phyloP scores from a whole-genome alignment of 2,888 invertebrate genomes.

The Cantharis rustica region DNA sequence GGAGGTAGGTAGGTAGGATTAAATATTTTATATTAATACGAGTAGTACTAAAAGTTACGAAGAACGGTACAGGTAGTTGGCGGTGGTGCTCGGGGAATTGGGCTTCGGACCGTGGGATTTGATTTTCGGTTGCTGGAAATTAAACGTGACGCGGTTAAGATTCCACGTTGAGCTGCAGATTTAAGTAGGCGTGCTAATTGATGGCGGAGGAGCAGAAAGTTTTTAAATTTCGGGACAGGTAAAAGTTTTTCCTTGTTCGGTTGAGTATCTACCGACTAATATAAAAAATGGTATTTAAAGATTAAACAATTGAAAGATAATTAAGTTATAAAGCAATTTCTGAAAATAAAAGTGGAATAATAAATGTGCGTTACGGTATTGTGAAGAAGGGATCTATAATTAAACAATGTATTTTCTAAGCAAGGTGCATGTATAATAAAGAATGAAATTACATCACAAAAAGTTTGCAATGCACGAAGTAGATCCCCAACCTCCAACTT shows the following conservation, averaged over 20 bases:
- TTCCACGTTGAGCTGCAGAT: not conserved
- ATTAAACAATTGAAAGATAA: not conserved
- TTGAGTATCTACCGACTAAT: not conserved
- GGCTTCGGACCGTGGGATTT: no score
- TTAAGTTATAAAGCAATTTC: not conserved
- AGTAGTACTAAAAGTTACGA: not conserved
- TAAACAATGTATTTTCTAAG: not conserved
- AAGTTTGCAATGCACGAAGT: slow-evolving; percentile 26
- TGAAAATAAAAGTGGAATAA: not conserved
- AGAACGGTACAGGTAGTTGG: not conserved
- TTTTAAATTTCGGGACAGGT: not conserved
- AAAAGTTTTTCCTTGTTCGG: not conserved
- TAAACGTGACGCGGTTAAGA: no score
- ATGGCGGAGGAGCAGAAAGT: not conserved
- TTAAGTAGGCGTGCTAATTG: not conserved
- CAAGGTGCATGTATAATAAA: slow-evolving; percentile 37
- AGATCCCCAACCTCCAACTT: slow-evolving; percentile 35
- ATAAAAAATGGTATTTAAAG: not conserved
- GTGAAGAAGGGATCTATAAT: not conserved
- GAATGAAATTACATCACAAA: slow-evolving; percentile 30
- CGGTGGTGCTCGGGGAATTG: no score
- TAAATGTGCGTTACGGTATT: not conserved
- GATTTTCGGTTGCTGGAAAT: no score
- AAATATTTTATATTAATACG: not conserved
- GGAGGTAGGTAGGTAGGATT: not conserved